These are phyloP conservation scores for Leptestheria dahalacensis DNA, from an alignment of 1,140 invertebrate genomes.

Conservation along the genomic window DNA sequence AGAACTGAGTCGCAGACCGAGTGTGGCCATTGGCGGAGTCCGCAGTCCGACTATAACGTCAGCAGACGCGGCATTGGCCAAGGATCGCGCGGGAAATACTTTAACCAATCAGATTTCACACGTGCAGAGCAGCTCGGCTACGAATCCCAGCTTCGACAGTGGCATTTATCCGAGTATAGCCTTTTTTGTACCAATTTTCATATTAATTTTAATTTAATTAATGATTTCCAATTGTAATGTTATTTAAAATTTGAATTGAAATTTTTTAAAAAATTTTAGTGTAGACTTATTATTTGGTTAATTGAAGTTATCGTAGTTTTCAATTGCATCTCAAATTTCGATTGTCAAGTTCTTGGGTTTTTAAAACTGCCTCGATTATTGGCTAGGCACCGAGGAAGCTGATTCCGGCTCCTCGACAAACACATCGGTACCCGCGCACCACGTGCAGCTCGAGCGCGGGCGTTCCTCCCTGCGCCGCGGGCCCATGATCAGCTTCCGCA, in stretches of 20 bases:
- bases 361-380: no score
- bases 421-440: slow-evolving; percentile 22
- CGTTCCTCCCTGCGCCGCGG: slow-evolving; percentile 15
- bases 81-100: background rate
- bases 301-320: no score
- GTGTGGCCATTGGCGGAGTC: slow-evolving; percentile 16
- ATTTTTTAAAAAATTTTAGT: no score
- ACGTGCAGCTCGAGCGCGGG: slow-evolving; percentile 21
- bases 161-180: background rate
- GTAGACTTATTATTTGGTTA: no score
- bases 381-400: background rate
- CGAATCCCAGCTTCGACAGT: background rate
- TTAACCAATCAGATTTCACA: background rate
- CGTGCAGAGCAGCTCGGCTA: background rate
- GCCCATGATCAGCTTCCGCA: slow-evolving; percentile 11
- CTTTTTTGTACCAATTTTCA: background rate
- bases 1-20: slow-evolving; percentile 16
- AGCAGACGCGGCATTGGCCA: background rate
- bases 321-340: no score
- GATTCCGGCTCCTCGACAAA: background rate
- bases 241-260: no score
- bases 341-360: no score
- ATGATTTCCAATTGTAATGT: background rate
- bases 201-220: background rate
- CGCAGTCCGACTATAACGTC: slow-evolving; percentile 4